Evolutionary conservation across 2,888 invertebrate species (phyloP), one percentile per base, ranked within the genome.

Genomic region (Tetrapedia diversipes): DNA sequence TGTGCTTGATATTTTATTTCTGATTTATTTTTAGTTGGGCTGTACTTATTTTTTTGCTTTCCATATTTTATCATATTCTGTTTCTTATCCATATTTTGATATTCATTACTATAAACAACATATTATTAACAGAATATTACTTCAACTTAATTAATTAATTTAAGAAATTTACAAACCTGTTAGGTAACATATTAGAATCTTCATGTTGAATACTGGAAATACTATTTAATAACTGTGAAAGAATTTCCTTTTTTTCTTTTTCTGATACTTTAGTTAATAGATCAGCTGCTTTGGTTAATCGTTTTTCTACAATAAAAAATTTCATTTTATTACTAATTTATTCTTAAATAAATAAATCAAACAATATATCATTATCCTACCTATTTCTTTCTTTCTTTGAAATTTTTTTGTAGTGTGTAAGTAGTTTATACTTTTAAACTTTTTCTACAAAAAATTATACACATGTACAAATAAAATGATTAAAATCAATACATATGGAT

Each of bases 81-180:
- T n/a, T 34, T 27, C 6, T 22, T 32, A 4, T 37, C 7, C 27
- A 39, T 34, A 10, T 24, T 53, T 11, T 16, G 11, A 27, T 1
- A 1, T 41, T 7, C 0, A 0, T 16, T 27, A 19, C 63, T 64
- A 16, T 11, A 45, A 59, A n/a, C 6, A 11, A 32, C 32, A 67
- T 24, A 32, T 24, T 19, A 19, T n/a, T 10, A 37, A 32, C 49
- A 29, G 19, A 49, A 27, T 19, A 10, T 34, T 6, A 29, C 10
- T n/a, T 11, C 16, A n/a, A 24, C 6, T 45, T 27, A 54, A 45
- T 24, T n/a, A 10, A 27, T 19, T 8, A 43, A n/a, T 8, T 4
- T 29, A 39, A 45, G 47, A n/a, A 10, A 0, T 37, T 14, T 63
- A 65, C 64, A 24, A 39, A 75, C 75, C 16, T 60, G 2, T 16